Conservation (phyloP, 1,140 invertebrate genomes). For the Cotesia typhae region DNA sequence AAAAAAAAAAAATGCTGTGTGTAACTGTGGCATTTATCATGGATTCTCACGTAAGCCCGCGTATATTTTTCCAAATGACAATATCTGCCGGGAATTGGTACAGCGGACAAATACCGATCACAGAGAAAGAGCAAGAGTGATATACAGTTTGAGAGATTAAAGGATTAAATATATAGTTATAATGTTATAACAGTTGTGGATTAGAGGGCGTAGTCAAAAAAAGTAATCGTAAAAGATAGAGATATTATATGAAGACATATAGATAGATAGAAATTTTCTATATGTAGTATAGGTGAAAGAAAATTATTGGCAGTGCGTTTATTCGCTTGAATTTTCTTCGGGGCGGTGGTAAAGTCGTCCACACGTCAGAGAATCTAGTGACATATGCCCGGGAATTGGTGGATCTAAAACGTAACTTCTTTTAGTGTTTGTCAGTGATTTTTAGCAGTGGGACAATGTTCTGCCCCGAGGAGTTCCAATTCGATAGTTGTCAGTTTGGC, state of each 20-base stretch:
- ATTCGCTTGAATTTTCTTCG: constrained; percentile 1
- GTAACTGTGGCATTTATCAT: background rate
- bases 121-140: constrained; percentile 22
- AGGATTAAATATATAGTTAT: background rate
- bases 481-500: constrained; percentile 17
- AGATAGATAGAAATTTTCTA: background rate
- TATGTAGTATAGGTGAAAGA: background rate
- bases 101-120: constrained; percentile 18
- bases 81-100: constrained; percentile 6
- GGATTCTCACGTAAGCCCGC: constrained; percentile 13
- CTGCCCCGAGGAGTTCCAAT: constrained; percentile 25
- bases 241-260: no score
- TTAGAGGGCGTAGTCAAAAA: constrained; percentile 8
- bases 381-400: constrained; percentile 1
- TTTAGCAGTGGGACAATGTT: constrained; percentile 17
- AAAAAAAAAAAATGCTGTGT: background rate
- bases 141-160: background rate
- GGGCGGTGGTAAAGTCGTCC: constrained; percentile 4
- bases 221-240: no score
- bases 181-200: background rate
- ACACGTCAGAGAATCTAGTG: constrained; percentile 4
- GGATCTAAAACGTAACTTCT: constrained; percentile 9
- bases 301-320: constrained; percentile 19
- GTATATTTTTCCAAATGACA: background rate
- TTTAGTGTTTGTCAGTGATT: background rate